Evolutionary conservation across 2,797 vertebrate species (phyloP).

Genomic region (Artibeus lituratus): DNA sequence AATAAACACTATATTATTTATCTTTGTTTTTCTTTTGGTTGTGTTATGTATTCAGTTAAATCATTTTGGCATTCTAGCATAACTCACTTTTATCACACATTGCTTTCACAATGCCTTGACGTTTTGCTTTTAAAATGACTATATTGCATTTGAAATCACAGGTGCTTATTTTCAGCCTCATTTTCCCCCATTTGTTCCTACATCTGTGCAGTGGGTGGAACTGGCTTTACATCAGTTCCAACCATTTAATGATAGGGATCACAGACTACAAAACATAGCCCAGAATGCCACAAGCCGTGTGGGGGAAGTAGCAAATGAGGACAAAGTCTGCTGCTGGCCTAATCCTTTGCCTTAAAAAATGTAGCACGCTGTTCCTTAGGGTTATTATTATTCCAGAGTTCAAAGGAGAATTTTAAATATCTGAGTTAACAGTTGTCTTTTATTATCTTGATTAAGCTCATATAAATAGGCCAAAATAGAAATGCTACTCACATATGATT

Average conservation of each 20-base stretch:
- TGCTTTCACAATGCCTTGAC: neutral
- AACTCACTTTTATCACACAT: neutral
- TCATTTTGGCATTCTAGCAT: neutral
- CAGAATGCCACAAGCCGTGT: neutral
- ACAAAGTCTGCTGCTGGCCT: neutral
- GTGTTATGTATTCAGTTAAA: neutral
- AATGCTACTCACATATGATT: neutral
- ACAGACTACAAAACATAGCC: slow-evolving; percentile 3
- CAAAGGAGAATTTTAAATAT: slow-evolving; percentile 29
- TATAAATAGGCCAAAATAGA: neutral
- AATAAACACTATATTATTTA: neutral
- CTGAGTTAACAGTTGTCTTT: neutral
- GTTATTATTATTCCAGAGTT: neutral
- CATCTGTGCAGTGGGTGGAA: slow-evolving; percentile 46
- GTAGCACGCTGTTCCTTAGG: neutral
- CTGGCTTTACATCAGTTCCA: slow-evolving; percentile 18
- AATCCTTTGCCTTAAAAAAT: slow-evolving; percentile 33
- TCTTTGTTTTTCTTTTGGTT: slow-evolving; percentile 12
- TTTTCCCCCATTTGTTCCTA: neutral
- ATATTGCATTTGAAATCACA: slow-evolving; percentile 14
- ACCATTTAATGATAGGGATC: slow-evolving; percentile 36
- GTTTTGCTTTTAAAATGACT: neutral
- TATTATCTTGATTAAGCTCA: slow-evolving; percentile 33
- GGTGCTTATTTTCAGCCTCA: slow-evolving; percentile 36
- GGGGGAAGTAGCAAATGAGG: neutral